A percentile compares a stretch with the other conserved stretches of the same genome.
These are phyloP conservation scores for Leptobrachium ailaonicum DNA, from an alignment of 2,113 vertebrate species.

Conservation along the genomic window DNA sequence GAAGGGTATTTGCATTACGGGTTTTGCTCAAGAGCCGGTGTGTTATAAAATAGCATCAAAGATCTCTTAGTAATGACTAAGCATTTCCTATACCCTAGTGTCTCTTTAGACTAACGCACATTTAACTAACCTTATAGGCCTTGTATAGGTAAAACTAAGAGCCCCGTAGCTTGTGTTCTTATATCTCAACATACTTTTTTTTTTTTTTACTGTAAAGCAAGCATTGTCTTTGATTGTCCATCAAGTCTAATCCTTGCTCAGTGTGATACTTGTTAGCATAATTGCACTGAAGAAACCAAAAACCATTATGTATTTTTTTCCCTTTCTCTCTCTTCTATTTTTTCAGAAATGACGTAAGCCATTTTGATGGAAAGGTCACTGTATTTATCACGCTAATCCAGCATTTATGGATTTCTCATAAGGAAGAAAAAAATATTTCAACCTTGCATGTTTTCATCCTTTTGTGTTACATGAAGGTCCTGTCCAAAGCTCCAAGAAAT, in stretches of 20 bases:
- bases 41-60: constrained; percentile 64
- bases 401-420: constrained; percentile 53
- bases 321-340: constrained; percentile 57
- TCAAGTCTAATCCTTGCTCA: constrained; percentile 78
- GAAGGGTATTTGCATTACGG: constrained; percentile 67
- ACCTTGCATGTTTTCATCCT: constrained; percentile 54
- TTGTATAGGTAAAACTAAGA: constrained; percentile 72
- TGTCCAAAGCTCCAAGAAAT: constrained; percentile 37
- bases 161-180: constrained; percentile 62
- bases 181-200: constrained; percentile 67
- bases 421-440: constrained; percentile 49
- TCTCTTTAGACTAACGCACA: constrained; percentile 58
- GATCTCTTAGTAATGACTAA: constrained; percentile 64
- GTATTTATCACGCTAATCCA: constrained; percentile 64
- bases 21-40: constrained; percentile 63
- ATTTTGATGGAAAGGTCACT: constrained; percentile 66
- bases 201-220: constrained; percentile 64
- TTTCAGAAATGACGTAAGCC: constrained; percentile 53
- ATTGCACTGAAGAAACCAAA: constrained; percentile 74
- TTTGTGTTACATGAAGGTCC: constrained; percentile 55
- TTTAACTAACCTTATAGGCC: constrained; percentile 61
- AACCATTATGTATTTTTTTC: constrained; percentile 64
- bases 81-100: constrained; percentile 62
- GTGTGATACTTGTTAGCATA: constrained; percentile 76
- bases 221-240: constrained; percentile 78